Evolutionary conservation across 2,888 invertebrate genomes (phyloP).

Genomic region (Notodonta ziczac): DNA sequence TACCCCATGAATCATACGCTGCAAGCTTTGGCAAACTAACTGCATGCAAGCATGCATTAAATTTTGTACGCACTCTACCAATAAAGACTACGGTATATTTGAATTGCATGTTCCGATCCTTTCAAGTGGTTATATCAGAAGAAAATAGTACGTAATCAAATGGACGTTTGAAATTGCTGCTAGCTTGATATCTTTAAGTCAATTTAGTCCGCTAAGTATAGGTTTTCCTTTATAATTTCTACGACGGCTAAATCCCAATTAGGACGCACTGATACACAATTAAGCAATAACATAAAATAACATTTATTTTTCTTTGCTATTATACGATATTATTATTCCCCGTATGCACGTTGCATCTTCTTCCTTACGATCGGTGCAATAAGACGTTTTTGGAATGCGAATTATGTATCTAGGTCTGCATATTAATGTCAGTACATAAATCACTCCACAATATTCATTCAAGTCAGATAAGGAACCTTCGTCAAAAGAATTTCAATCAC

Average conservation of each 20-base stretch:
- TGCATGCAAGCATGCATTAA: conserved; percentile 9
- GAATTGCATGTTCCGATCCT: background rate
- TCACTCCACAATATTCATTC: conserved; percentile 3
- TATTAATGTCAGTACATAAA: conserved; percentile 3
- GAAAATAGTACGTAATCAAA: background rate
- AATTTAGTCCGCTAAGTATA: no score
- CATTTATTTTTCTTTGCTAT: background rate
- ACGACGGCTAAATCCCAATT: no score
- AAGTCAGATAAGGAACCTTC: background rate
- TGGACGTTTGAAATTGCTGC: no score
- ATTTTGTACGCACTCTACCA: background rate
- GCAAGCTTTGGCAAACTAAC: conserved; percentile 30
- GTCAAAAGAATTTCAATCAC: conserved; percentile 4
- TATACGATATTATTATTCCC: background rate
- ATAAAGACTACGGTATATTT: background rate
- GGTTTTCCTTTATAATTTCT: no score
- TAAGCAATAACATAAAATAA: no score
- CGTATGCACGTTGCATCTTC: background rate
- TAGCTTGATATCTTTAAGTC: no score
- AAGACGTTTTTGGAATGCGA: conserved; percentile 4
- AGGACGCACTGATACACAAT: no score
- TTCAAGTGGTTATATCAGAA: background rate
- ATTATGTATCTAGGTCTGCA: conserved; percentile 6
- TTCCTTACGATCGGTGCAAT: background rate
- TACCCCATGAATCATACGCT: conserved; percentile 25